Evolutionary conservation across 2,113 vertebrate genomes (phyloP).

Genomic region (Scolopax mira): DNA sequence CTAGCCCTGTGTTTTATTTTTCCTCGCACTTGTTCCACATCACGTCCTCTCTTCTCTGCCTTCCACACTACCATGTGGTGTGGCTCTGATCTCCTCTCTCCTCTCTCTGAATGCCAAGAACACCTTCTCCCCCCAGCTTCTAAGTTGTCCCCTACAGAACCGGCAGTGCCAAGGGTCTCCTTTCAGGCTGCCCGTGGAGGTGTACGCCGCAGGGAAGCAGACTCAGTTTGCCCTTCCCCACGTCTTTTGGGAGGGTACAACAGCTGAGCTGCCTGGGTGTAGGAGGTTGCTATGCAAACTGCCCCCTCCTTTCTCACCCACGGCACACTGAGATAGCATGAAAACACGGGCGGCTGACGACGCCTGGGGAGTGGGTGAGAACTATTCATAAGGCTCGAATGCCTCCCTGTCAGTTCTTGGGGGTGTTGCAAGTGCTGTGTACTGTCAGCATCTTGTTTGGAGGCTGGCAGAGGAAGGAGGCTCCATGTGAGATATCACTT

Average conservation of each 20-base stretch:
- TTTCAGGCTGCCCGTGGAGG: neutral
- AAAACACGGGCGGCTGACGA: neutral
- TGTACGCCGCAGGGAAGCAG: neutral
- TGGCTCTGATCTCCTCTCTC: neutral
- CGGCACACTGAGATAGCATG: neutral
- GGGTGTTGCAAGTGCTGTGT: conserved; percentile 55
- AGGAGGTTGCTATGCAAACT: conserved; percentile 64
- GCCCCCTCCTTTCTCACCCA: conserved; percentile 56
- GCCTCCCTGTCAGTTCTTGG: conserved; percentile 46
- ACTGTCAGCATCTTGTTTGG: conserved; percentile 65
- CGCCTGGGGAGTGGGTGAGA: conserved; percentile 45
- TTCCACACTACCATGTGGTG: neutral
- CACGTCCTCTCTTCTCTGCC: neutral
- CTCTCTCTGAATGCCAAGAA: neutral
- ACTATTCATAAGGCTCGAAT: conserved; percentile 24
- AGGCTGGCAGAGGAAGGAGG: conserved; percentile 41
- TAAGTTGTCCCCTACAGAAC: neutral
- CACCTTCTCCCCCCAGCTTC: neutral
- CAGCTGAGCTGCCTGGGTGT: conserved; percentile 57
- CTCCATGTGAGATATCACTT: conserved; percentile 61
- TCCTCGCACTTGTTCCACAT: neutral
- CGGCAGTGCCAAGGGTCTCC: neutral
- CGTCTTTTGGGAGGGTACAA: conserved; percentile 2
- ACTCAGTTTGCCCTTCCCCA: neutral
- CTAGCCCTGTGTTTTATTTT: neutral